Evolutionary conservation across 2,797 vertebrate genomes (phyloP).

Genomic region (Syncerus caffer): DNA sequence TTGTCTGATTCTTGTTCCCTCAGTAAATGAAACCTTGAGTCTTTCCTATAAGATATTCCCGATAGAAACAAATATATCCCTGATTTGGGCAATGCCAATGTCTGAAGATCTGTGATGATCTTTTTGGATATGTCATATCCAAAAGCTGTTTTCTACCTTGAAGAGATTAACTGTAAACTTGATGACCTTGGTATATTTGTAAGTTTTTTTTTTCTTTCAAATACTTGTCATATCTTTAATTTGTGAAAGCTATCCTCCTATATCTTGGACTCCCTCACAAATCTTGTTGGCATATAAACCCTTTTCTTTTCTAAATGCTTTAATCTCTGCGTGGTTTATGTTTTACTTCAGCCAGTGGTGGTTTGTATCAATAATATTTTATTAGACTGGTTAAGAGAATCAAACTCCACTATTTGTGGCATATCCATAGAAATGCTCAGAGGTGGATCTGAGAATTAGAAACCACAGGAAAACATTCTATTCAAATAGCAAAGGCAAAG

Average conservation of each 20-base stretch:
- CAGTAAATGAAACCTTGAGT: neutral
- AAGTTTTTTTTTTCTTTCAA: neutral
- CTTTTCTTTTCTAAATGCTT: conserved; percentile 6
- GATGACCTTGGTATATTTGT: neutral
- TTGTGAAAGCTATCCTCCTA: conserved; percentile 20
- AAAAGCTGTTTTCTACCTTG: neutral
- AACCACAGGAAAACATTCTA: conserved; percentile 1
- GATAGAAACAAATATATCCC: neutral
- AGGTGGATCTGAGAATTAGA: conserved; percentile 20
- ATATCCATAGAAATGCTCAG: neutral
- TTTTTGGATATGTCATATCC: neutral
- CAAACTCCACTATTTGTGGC: neutral
- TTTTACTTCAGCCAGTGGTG: neutral
- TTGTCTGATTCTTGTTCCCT: neutral
- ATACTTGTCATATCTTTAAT: conserved; percentile 2
- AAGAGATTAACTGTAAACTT: neutral
- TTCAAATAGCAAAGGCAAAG: neutral
- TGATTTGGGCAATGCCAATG: neutral
- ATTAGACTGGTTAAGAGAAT: neutral
- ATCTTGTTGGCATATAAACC: neutral
- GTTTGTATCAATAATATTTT: neutral
- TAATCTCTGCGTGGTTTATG: neutral
- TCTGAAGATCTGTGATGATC: neutral
- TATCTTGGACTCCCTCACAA: neutral
- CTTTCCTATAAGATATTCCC: neutral